These are phyloP conservation scores for Novumbra hubbsi DNA, from an alignment of 2,797 vertebrate genomes.

Conservation along the genomic window DNA sequence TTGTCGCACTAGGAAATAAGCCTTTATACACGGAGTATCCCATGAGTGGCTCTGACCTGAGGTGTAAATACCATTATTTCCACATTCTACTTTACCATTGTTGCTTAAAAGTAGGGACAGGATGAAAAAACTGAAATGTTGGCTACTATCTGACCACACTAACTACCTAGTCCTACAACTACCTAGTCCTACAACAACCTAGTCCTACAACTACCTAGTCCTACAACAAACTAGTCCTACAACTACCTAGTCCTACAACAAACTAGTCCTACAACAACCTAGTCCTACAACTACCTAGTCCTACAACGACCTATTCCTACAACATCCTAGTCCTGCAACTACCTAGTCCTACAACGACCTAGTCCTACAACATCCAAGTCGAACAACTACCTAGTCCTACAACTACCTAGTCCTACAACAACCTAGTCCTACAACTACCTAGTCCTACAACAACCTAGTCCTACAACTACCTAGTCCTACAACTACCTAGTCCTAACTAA, in stretches of 20 bases:
- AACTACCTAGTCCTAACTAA: neutral
- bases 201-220: no score
- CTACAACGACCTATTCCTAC: no score
- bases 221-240: no score
- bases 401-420: neutral
- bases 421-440: neutral
- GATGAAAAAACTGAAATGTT: neutral
- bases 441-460: neutral
- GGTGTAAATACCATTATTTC: neutral
- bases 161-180: neutral
- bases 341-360: no score
- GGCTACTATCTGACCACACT: conserved; percentile 1
- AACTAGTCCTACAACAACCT: no score
- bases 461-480: neutral
- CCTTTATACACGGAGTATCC: neutral
- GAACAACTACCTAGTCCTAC: neutral
- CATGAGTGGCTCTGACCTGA: neutral
- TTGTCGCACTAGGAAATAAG: conserved; percentile 16
- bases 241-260: no score
- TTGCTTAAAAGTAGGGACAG: neutral
- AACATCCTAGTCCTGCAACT: no score
- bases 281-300: no score
- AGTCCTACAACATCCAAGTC: no score
- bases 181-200: no score
- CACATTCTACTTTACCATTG: neutral